Percentiles rank a stretch among this genome's conserved stretches.
phyloP scores from a whole-genome alignment of 2,797 vertebrate genomes.

The Falco peregrinus region DNA sequence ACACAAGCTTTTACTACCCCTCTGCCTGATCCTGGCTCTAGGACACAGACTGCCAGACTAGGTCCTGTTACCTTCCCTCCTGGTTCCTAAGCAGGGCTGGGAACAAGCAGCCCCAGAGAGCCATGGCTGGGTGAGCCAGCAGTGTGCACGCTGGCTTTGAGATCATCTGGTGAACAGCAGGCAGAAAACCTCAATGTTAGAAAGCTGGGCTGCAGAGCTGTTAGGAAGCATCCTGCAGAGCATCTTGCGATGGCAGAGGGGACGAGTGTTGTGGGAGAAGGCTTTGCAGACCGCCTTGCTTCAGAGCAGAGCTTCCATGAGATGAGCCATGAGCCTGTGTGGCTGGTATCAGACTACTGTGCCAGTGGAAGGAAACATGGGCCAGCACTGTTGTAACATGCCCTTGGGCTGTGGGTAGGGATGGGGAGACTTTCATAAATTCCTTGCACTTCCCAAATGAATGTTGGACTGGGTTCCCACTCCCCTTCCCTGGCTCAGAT shows the following conservation, averaged over 20 bases:
- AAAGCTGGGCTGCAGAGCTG: background rate
- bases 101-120: background rate
- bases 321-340: fast-evolving
- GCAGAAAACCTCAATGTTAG: background rate
- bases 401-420: background rate
- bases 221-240: background rate
- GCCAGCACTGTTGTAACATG: background rate
- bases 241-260: background rate
- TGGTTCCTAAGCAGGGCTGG: background rate
- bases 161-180: background rate
- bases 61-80: background rate
- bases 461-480: background rate
- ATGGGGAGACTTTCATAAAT: background rate
- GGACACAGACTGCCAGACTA: background rate
- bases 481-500: background rate
- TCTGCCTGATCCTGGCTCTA: background rate
- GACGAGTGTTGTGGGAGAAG: background rate
- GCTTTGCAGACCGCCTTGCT: too few species aligned
- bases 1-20: background rate
- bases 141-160: background rate
- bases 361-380: background rate
- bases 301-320: background rate
- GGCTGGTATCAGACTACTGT: background rate
- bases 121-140: background rate
- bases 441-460: background rate